Percentiles rank a stretch among this genome's conserved stretches.
These are phyloP conservation scores for Molanna angustata DNA, from an alignment of 2,888 invertebrate genomes.

Conservation along the genomic window DNA sequence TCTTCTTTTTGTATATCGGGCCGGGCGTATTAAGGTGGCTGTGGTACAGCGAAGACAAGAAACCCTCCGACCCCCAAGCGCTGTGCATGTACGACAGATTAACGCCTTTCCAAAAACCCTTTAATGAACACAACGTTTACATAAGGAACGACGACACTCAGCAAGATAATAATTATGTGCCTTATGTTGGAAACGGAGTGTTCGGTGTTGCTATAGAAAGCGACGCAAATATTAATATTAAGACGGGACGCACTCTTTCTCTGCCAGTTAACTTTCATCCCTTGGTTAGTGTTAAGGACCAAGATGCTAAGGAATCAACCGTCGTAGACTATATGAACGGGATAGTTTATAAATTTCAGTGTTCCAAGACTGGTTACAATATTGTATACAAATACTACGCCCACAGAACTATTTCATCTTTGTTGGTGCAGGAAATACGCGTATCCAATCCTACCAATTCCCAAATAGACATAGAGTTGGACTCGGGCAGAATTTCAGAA, in stretches of 20 bases:
- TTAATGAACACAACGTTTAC: slow-evolving; percentile 66
- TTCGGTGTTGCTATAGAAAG: slow-evolving; percentile 64
- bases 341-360: slow-evolving; percentile 66
- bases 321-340: slow-evolving; percentile 68
- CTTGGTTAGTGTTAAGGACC: slow-evolving; percentile 55
- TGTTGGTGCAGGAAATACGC: slow-evolving; percentile 78
- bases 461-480: slow-evolving; percentile 58
- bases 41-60: slow-evolving; percentile 50
- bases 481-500: slow-evolving; percentile 58
- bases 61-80: slow-evolving; percentile 51
- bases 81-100: slow-evolving; percentile 66
- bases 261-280: slow-evolving; percentile 67
- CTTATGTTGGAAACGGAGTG: slow-evolving; percentile 74
- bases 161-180: slow-evolving; percentile 58
- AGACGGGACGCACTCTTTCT: slow-evolving; percentile 63
- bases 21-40: slow-evolving; percentile 64
- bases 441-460: slow-evolving; percentile 69
- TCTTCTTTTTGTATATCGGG: slow-evolving; percentile 62
- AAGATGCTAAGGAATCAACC: slow-evolving; percentile 61
- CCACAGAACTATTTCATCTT: slow-evolving; percentile 72
- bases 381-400: slow-evolving; percentile 71
- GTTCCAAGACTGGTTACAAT: slow-evolving; percentile 61
- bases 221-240: slow-evolving; percentile 65
- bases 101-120: slow-evolving; percentile 58
- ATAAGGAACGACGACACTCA: slow-evolving; percentile 58